These are phyloP conservation scores for Lagria hirta DNA, from an alignment of 2,888 invertebrate genomes.

Conservation along the genomic window DNA sequence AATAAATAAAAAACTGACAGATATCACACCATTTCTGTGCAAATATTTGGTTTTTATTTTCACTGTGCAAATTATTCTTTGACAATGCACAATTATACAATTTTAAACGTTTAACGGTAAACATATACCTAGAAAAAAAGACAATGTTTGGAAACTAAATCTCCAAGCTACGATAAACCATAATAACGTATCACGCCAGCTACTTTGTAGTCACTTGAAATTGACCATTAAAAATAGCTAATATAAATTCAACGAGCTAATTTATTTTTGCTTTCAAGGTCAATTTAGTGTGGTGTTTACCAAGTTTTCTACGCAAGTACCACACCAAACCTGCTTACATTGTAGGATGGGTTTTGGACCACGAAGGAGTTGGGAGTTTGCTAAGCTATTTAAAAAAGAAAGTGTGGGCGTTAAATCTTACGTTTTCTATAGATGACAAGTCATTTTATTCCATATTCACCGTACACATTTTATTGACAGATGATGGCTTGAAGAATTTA, in stretches of 20 bases:
- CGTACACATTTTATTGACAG: conserved; percentile 73
- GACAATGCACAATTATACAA: too few species aligned
- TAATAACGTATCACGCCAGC: too few species aligned
- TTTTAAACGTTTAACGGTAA: too few species aligned
- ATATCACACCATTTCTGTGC: too few species aligned
- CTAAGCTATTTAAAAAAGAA: conserved; percentile 74
- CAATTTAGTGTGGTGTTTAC: conserved; percentile 66
- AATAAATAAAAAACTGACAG: too few species aligned
- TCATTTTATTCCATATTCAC: conserved; percentile 76
- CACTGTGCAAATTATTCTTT: too few species aligned
- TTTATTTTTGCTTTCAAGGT: conserved; percentile 50
- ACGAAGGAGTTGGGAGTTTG: conserved; percentile 85
- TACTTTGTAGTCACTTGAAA: too few species aligned
- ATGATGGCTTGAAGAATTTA: conserved; percentile 71
- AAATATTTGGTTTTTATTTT: too few species aligned
- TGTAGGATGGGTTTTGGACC: conserved; percentile 76
- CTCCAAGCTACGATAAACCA: too few species aligned
- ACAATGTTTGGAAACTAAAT: too few species aligned
- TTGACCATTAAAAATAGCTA: too few species aligned
- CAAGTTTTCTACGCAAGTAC: conserved; percentile 65
- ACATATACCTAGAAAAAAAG: too few species aligned
- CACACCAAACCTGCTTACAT: conserved; percentile 76
- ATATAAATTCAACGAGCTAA: conserved; percentile 4
- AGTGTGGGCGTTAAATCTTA: conserved; percentile 75
- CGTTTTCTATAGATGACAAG: conserved; percentile 76